Evolutionary conservation across 1,140 invertebrate genomes (phyloP), one percentile per base, ranked within the genome.

Genomic region (Tenebrio molitor): DNA sequence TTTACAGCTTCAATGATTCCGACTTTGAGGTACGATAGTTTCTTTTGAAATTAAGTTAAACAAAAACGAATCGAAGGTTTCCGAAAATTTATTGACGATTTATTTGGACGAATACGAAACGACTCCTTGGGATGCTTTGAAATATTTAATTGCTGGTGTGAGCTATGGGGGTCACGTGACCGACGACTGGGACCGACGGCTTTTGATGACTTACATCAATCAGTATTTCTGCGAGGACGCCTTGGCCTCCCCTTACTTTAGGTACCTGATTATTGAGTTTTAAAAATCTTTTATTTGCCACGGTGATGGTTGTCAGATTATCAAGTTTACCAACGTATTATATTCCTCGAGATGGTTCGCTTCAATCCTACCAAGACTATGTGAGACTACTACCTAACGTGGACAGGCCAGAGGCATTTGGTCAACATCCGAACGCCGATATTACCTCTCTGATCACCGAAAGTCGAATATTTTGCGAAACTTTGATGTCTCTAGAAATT

Each of bases 131-230:
- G 94, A 95, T 78, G 94, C 95, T 42, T 84, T 97, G 46, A 91
- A 95, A 74, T 97, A 97, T 84, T 83, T 97, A 39, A 95, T 97
- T 82, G 95, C 95, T 1, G 95, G 94, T 77, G 94, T 97, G 74
- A 96, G 95, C 88, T 97, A 97, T 78, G 95, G 95, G 14, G 95
- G 96, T 0, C 95, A 97, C 83, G 95, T 97, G 64, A 97, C 95
- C 1, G 95, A 97, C 81, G 94, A 97, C 82, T 97, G 95, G 94
- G 96, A 97, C 84, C 88, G 95, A 76, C 84, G 93, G 10, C 86
- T 97, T 14, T 77, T 96, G 12, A 86, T 89, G 66, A 93, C 92
- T 0, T 96, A 96, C 80, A 92, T 95, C 62, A 89, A 92, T 79
- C 90, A 93, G 79, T 93, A 88, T 85, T 95, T 95, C 84, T 90